Base-by-base conservation (phyloP, 1,140 invertebrate genomes). In the Bombus waltoni region DNA sequence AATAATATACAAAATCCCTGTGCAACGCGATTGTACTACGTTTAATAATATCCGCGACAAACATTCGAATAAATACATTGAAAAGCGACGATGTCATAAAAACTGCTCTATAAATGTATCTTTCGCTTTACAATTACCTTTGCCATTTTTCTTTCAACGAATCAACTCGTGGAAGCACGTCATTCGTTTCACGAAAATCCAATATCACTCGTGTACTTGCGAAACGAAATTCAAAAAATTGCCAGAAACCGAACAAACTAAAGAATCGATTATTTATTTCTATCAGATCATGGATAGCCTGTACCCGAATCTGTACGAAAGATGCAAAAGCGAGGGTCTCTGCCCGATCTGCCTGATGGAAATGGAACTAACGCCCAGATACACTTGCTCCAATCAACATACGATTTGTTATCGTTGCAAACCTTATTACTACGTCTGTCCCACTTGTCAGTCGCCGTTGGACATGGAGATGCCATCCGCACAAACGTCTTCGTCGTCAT, bases 341-440 rank as follows among this genome's bases (percentile, higher is more conserved):
- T 94, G 94, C 77, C 93, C 93, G n/a, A 91, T 94, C 65, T 94
- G 94, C 74, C 81, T 94, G 74, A 88, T 90, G 90, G 91, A 91
- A 68, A 94, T 93, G 90, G 91, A 87, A 28, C 59, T 85, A 13
- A 83, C 83, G 25, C 84, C 89, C 18, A 93, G 88, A 81, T 94
- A 91, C 81, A 81, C 87, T 6, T 94, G 94, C 76, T 10, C 8
- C 2, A 93, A 94, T 65, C 74, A 85, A 3, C 94, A 94, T 75
- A 87, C 85, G 18, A 84, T 94, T 9, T 94, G 94, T 79, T 83
- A 92, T 44, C 93, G 94, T 18, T 94, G 94, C 83, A 94, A 93
- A 72, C 93, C 93, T 6, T 93, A 93, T 80, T 94, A 94, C 74
- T 90, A 90, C 82, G 32, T 73, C 9, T 94, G 94, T 81, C 93